Conservation (phyloP, 2,113 vertebrate genomes). For the Alosa alosa region DNA sequence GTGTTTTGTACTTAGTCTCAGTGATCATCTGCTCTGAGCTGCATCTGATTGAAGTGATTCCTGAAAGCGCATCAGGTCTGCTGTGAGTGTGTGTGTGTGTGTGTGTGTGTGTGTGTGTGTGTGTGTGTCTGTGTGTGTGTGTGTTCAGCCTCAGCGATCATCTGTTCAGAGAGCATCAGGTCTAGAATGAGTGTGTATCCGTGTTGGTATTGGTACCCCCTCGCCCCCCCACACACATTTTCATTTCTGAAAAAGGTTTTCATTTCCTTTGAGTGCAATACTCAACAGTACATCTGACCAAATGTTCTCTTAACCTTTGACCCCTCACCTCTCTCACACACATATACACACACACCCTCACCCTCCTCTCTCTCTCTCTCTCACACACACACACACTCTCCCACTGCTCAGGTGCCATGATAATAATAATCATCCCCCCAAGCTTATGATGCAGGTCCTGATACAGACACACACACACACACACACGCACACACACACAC, state of each 20-base stretch:
- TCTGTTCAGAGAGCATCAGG: background rate
- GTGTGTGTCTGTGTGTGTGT: slow-evolving; percentile 31
- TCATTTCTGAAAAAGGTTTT: slow-evolving; percentile 6
- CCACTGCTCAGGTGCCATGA: background rate
- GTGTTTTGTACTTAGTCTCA: too few species aligned
- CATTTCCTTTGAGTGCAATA: background rate
- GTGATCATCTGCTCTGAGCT: too few species aligned
- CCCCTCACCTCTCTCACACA: background rate
- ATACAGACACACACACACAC: background rate
- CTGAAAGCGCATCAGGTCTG: background rate
- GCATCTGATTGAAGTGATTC: background rate
- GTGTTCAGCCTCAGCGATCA: background rate
- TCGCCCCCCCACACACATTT: background rate
- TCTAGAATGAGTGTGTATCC: background rate
- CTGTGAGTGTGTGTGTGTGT: too few species aligned
- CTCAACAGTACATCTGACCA: background rate
- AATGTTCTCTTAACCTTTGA: background rate
- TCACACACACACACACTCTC: background rate
- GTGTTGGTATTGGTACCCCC: background rate
- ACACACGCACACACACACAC: background rate
- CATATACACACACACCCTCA: background rate
- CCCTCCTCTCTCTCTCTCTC: background rate
- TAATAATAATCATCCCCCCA: background rate
- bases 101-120: background rate
- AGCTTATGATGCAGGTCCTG: too few species aligned